Conservation (phyloP, 2,113 vertebrate species). For the Neolamprologus sp. region DNA sequence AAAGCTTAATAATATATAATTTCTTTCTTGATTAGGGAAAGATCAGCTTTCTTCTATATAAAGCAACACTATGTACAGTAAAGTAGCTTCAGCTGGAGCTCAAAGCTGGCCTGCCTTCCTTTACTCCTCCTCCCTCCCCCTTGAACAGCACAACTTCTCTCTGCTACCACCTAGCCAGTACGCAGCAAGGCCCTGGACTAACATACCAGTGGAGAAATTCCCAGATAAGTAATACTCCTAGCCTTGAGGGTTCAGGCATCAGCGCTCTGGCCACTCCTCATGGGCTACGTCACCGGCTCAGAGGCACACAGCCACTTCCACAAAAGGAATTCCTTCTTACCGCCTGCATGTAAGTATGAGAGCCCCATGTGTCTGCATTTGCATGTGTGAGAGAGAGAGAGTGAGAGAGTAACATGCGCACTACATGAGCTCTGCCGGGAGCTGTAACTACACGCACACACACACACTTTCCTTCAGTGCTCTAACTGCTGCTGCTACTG, state of each 20-base stretch:
- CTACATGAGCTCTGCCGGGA: slow-evolving; percentile 73
- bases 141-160: background rate
- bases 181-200: slow-evolving; percentile 33
- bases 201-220: slow-evolving; percentile 72
- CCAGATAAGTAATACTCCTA: slow-evolving; percentile 72
- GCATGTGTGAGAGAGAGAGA: background rate
- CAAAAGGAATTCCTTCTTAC: slow-evolving; percentile 81
- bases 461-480: slow-evolving; percentile 2
- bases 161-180: slow-evolving; percentile 33
- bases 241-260: slow-evolving; percentile 58
- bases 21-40: background rate
- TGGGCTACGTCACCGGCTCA: slow-evolving; percentile 48
- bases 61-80: slow-evolving; percentile 28
- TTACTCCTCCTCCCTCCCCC: background rate
- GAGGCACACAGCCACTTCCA: slow-evolving; percentile 68
- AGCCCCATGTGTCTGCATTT: slow-evolving; percentile 29
- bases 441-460: slow-evolving; percentile 61
- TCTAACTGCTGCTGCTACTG: slow-evolving; percentile 57
- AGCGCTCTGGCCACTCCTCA: slow-evolving; percentile 44
- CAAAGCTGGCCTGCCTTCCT: background rate
- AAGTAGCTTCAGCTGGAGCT: slow-evolving; percentile 1
- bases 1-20: background rate
- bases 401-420: background rate
- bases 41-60: slow-evolving; percentile 27
- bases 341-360: slow-evolving; percentile 53